Evolutionary conservation across 2,888 invertebrate genomes (phyloP).

Genomic region (Laothoe populi): DNA sequence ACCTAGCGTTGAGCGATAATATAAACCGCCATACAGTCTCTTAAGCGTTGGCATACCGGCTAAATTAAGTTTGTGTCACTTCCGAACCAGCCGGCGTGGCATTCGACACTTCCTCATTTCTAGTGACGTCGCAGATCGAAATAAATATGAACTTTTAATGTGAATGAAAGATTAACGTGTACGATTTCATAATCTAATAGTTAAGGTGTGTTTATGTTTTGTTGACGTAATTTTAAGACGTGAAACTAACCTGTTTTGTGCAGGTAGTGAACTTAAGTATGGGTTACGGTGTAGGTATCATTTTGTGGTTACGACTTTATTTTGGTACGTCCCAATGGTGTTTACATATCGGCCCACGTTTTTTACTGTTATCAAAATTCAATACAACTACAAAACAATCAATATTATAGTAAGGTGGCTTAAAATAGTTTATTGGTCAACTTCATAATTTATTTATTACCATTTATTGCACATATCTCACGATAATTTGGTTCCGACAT

Average conservation of each 20-base stretch:
- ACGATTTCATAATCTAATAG: conserved; percentile 9
- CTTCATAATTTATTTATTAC: too few species aligned
- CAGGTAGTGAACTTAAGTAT: conserved; percentile 16
- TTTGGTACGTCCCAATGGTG: background rate
- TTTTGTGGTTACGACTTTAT: background rate
- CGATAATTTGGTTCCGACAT: too few species aligned
- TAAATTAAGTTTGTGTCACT: conserved; percentile 25
- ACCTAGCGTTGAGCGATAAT: background rate
- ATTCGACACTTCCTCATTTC: conserved; percentile 27
- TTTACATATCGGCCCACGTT: background rate
- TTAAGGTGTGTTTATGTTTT: background rate
- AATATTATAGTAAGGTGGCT: background rate
- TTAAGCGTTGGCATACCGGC: conserved; percentile 2
- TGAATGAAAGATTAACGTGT: background rate
- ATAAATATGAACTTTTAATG: conserved; percentile 23
- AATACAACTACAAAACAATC: background rate
- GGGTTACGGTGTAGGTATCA: background rate
- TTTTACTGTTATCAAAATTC: background rate
- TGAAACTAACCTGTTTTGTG: background rate
- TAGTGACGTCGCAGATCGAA: conserved; percentile 24
- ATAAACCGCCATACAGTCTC: background rate
- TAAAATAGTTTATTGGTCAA: background rate
- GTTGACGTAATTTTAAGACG: conserved; percentile 3
- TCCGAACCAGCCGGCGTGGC: conserved; percentile 25
- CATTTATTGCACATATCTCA: too few species aligned